Base-by-base conservation (phyloP, 2,888 invertebrate genomes). In the Drosophila fulvimacula region DNA sequence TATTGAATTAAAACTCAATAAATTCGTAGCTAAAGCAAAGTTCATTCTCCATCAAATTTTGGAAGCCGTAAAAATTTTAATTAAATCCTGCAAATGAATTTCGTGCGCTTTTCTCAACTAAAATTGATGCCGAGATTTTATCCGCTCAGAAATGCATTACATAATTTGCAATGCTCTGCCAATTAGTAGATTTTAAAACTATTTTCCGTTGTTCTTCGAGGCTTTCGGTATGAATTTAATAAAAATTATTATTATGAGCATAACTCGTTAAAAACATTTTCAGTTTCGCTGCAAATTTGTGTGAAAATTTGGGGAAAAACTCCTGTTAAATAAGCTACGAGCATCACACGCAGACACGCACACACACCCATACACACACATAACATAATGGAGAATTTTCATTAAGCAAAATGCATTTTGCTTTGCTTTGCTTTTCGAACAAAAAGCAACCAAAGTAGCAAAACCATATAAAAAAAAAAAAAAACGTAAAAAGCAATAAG, bases 401-500 rank as follows among this genome's bases (percentile, higher is more conserved):
- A 56, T 34, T 5, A 34, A 44, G 44, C 44, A n/a, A 70, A 73
- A 73, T 69, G 59, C 42, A 55, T 57, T 52, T 44, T 30, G 15
- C 46, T 46, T 44, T 30, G 15, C 46, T 46, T 60, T 48, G 46
- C 30, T 48, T 30, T 30, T 38, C 13, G 5, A 71, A 67, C 64
- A 57, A 53, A 46, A 46, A 10, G n/a, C n/a, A 32, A 5, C 24
- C 21, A 41, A 67, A 55, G 19, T 49, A 49, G 11, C 19, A 42
- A 42, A 21, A 13, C 9, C 9, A 17, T 21, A 15, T n/a, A 21
- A 15, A 21, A 49, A 34, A 49, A 19, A 32, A 32, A 49, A 30
- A 41, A 41, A n/a, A 65, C 38, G 61, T 19, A 69, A 76, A 69
- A 67, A 52, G 19, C 55, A 44, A 75, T 69, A 73, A 76, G 36